Percentiles rank a stretch among this genome's conserved stretches.
These are phyloP conservation scores for Xestia ashworthii DNA, from an alignment of 2,888 invertebrate species.

Conservation along the genomic window DNA sequence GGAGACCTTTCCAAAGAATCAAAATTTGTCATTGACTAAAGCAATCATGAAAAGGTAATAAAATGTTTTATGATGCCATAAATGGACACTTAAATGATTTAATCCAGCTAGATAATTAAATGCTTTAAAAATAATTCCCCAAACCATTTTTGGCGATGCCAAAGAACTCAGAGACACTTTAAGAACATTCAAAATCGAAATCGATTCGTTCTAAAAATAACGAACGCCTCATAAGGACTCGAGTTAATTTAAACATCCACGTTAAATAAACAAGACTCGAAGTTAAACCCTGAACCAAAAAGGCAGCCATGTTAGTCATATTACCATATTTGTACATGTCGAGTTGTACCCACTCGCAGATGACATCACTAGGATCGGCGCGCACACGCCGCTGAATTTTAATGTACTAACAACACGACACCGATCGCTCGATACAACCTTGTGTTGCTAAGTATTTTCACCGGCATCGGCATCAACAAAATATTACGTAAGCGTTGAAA, in stretches of 20 bases:
- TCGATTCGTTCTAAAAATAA: constrained; percentile 59
- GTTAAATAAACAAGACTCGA: constrained; percentile 71
- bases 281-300: constrained; percentile 81
- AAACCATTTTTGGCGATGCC: constrained; percentile 39
- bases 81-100: constrained; percentile 22
- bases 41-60: constrained; percentile 26
- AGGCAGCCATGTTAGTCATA: constrained; percentile 84
- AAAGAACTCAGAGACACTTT: constrained; percentile 46
- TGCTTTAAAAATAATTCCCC: constrained; percentile 27
- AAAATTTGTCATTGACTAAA: constrained; percentile 12
- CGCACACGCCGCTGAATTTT: constrained; percentile 80
- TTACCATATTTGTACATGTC: constrained; percentile 84
- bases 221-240: constrained; percentile 53
- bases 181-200: constrained; percentile 41
- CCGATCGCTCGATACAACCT: constrained; percentile 67
- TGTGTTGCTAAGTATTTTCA: constrained; percentile 75
- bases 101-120: constrained; percentile 33
- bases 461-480: constrained; percentile 44
- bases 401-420: constrained; percentile 80
- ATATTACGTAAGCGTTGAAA: constrained; percentile 72
- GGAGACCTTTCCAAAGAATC: constrained; percentile 16
- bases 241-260: constrained; percentile 63
- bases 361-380: constrained; percentile 84
- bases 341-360: constrained; percentile 72
- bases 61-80: constrained; percentile 28